These are phyloP conservation scores for Benitochromis conjunctus DNA, from an alignment of 2,113 vertebrate genomes.

Conservation along the genomic window DNA sequence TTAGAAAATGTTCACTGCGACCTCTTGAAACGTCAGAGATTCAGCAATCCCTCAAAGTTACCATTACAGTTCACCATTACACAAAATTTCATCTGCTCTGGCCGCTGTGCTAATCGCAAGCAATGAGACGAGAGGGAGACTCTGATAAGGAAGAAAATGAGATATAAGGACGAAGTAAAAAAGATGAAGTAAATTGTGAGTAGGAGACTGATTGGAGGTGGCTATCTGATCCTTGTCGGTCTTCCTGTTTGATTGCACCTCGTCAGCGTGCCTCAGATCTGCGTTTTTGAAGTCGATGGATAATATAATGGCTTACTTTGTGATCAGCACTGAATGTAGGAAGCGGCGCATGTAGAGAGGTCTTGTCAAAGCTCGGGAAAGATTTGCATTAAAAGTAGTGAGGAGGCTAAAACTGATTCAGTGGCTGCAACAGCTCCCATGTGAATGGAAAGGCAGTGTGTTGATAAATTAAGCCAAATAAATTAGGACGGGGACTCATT, in stretches of 20 bases:
- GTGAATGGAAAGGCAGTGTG: conserved; percentile 15
- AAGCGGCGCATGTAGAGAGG: background rate
- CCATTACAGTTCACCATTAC: background rate
- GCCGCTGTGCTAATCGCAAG: background rate
- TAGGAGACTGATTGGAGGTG: conserved; percentile 10
- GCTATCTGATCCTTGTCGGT: conserved; percentile 19
- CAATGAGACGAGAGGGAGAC: background rate
- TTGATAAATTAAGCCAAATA: conserved; percentile 53
- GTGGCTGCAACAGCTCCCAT: background rate
- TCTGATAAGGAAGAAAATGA: background rate
- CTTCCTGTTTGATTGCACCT: conserved; percentile 28
- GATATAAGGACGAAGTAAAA: background rate
- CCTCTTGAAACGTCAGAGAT: conserved; percentile 3
- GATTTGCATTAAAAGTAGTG: background rate
- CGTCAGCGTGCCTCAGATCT: background rate
- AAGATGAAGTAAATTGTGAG: background rate
- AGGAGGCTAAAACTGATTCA: background rate
- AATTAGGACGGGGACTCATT: conserved; percentile 63
- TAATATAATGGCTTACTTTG: background rate
- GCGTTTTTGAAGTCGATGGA: conserved; percentile 1
- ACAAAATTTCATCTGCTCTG: background rate
- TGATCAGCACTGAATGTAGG: conserved; percentile 9
- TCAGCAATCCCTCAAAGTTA: conserved; percentile 2
- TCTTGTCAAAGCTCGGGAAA: background rate
- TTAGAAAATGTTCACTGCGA: background rate